Percentiles rank a stretch among this genome's conserved stretches.
Conservation (phyloP, 2,113 vertebrate species). For the Coptodon rendalli region DNA sequence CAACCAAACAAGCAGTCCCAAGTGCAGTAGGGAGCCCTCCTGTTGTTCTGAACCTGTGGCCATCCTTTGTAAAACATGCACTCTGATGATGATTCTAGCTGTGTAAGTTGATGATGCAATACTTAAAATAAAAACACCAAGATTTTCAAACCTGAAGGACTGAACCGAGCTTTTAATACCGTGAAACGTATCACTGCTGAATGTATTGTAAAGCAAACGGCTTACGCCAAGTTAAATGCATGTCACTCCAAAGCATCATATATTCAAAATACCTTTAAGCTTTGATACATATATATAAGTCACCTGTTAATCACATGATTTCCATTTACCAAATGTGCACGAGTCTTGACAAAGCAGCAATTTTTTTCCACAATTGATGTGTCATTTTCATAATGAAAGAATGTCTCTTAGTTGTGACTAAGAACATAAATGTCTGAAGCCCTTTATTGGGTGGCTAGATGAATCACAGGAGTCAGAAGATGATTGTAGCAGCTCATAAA, state of each 20-base stretch:
- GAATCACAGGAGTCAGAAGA: neutral
- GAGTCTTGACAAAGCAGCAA: neutral
- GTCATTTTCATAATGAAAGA: neutral
- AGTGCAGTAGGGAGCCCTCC: slow-evolving; percentile 21
- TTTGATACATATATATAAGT: neutral
- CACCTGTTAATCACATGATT: neutral
- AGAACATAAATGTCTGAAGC: neutral
- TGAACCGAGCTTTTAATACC: neutral
- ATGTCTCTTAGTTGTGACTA: neutral
- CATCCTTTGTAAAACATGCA: slow-evolving; percentile 71
- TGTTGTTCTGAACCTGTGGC: slow-evolving; percentile 61
- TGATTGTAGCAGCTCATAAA: neutral
- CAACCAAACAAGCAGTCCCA: slow-evolving; percentile 28
- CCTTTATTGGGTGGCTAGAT: neutral
- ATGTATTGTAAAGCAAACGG: neutral
- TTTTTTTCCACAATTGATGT: neutral
- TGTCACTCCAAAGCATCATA: neutral
- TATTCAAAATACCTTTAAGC: neutral
- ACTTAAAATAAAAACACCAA: slow-evolving; percentile 73
- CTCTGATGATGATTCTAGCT: slow-evolving; percentile 55
- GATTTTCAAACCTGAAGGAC: slow-evolving; percentile 62
- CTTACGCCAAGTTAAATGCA: neutral
- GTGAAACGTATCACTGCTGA: neutral
- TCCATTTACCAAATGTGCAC: neutral
- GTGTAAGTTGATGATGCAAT: slow-evolving; percentile 73